Percentiles rank a stretch among this genome's conserved stretches.
These are phyloP conservation scores for Mormyrus lacerda DNA, from an alignment of 2,113 vertebrate species.

Conservation along the genomic window DNA sequence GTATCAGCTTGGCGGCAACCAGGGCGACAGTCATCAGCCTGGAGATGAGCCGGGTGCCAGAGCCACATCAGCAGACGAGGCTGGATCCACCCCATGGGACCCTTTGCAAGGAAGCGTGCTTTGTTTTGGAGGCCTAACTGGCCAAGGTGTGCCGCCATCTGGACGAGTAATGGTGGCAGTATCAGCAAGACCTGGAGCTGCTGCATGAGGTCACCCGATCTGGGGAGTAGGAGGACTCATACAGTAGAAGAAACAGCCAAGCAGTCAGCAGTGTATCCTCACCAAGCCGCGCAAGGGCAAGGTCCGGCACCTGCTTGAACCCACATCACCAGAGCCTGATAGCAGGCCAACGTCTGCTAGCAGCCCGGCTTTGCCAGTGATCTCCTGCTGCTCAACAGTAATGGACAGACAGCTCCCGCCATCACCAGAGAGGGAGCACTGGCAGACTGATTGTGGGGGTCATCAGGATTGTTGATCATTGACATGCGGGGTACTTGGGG, in stretches of 20 bases:
- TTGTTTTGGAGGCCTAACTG: neutral
- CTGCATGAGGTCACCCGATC: neutral
- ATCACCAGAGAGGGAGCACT: too few species aligned
- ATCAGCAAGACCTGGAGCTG: neutral
- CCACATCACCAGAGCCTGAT: too few species aligned
- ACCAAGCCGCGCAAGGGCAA: neutral
- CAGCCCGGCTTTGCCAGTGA: too few species aligned
- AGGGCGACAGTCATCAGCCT: neutral
- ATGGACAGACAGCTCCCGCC: too few species aligned
- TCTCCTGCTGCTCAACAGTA: too few species aligned
- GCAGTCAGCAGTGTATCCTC: neutral
- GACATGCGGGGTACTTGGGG: too few species aligned
- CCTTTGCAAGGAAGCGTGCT: neutral
- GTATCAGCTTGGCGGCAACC: too few species aligned
- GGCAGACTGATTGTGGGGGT: too few species aligned
- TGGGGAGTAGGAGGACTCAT: neutral
- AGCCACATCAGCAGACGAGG: neutral
- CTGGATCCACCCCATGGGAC: neutral
- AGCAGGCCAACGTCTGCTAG: too few species aligned
- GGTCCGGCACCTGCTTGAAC: neutral
- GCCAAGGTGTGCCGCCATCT: neutral
- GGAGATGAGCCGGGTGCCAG: neutral
- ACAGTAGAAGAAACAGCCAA: neutral
- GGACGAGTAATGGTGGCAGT: neutral
- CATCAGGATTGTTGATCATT: too few species aligned